phyloP scores from a whole-genome alignment of 2,888 invertebrate species.

The Campoletis raptor region DNA sequence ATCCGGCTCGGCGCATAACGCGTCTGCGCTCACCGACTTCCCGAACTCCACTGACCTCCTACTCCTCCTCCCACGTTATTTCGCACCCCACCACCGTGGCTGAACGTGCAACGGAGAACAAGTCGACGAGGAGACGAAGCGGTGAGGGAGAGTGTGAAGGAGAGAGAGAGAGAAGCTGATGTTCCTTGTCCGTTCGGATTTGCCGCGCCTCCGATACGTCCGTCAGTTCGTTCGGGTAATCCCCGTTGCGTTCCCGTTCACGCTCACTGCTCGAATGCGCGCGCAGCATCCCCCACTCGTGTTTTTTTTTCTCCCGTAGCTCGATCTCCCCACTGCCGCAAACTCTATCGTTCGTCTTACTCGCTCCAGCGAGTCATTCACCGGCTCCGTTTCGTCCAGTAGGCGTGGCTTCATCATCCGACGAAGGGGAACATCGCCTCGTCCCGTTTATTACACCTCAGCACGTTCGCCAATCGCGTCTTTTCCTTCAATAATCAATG shows the following conservation, averaged over 20 bases:
- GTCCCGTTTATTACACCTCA: conserved; percentile 33
- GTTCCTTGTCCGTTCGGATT: conserved; percentile 33
- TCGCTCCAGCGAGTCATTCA: not conserved
- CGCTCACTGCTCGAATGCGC: conserved; percentile 27
- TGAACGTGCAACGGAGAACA: conserved; percentile 51
- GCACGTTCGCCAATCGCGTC: conserved; percentile 47
- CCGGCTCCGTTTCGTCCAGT: not conserved
- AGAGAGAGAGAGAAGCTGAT: not conserved
- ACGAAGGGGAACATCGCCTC: conserved; percentile 13
- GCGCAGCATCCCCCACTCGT: conserved; percentile 42
- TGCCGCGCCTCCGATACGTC: conserved; percentile 58
- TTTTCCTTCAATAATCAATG: conserved; percentile 32
- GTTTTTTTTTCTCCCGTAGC: not conserved
- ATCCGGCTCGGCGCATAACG: conserved; percentile 77
- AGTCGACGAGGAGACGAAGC: not conserved
- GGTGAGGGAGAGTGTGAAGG: not conserved
- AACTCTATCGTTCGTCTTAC: conserved; percentile 1
- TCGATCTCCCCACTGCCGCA: not conserved
- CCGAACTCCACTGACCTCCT: conserved; percentile 84
- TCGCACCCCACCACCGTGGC: conserved; percentile 77
- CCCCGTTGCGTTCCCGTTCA: conserved; percentile 17
- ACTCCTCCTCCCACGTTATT: conserved; percentile 83
- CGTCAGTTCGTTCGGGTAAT: conserved; percentile 10
- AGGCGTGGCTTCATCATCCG: conserved; percentile 6
- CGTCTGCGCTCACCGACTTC: conserved; percentile 85